Base-by-base conservation (phyloP, 2,113 vertebrate genomes). In the Rhynchopsitta pachyrhyncha region DNA sequence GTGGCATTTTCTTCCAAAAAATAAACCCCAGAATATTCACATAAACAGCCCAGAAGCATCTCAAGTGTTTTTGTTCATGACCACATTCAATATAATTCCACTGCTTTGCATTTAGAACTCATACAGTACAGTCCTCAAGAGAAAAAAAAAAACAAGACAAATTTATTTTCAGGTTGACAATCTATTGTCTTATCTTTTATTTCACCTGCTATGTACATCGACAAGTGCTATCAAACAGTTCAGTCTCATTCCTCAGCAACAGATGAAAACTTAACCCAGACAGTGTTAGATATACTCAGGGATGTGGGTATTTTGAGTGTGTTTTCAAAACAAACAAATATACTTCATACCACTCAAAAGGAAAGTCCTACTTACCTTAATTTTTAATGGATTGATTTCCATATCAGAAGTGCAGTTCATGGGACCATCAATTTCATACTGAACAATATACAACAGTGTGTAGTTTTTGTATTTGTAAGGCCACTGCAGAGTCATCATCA, bases 331-430 rank as follows among this genome's bases (percentile, higher is more conserved):
- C 7, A 57, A 47, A 29, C 15, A 62, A 39, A 50, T 16, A 27
- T 9, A 17, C 8, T 39, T 60, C 12, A 27, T 35, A 69, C 8
- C 39, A 52, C 33, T 37, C 25, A 39, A 29, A 46, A 59, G 4
- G 6, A 11, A 73, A 73, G 29, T 67, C 33, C 60, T 22, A 14
- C 52, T 96, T 94, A 99, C 99, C 91, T 99, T 98, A 60, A 99
- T 98, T 81, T 99, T 99, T 87, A 99, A 83, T 2, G 99, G 98
- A 96, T 99, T 99, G 97, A 99, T 98, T 93, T 98, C 98, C 69
- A 96, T 95, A 91, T 99, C 98, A 1, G 98, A 98, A 91, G 98
- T 99, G 93, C 99, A 99, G 97, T 99, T 99, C 98, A 99, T 99
- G n/a, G 99, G 98, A 11, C 99, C 99, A 33, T 99, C 99, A 9